Evolutionary conservation across 2,113 vertebrate genomes (phyloP), one percentile per base, ranked within the genome.

Genomic region (Carettochelys insculpta): DNA sequence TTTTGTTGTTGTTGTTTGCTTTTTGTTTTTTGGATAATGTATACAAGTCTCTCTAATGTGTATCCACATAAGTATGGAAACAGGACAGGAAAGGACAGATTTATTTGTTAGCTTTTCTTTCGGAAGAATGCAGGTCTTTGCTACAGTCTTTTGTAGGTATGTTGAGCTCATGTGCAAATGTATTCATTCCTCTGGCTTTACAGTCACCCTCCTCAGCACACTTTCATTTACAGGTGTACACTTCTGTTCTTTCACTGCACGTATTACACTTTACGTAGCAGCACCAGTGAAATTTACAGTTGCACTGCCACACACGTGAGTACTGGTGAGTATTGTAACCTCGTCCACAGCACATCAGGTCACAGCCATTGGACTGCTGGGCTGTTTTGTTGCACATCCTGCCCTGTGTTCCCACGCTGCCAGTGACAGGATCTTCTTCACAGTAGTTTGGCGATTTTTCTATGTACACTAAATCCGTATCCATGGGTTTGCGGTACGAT

Each of bases 241-340:
- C 99, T 97, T 99, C 99, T 71, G 99, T 99, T 98, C 98, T 98
- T 97, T 99, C 99, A 0, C 99, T 99, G 98, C 99, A 99, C 0
- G 99, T 99, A 98, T 99, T 99, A 97, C 99, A 99, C 86, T 99
- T 99, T 43, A 99, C 99, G 0, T 99, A 99, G 97, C 99, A 99
- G 98, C 99, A 99, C 99, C 99, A 99, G 87, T 99, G 98, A 96
- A 99, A 99, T 95, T 99, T 99, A 97, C 99, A 99, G 98, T 99
- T 99, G 97, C 99, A 99, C 96, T 99, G 99, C 99, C 99, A 99
- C 54, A 99, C 99, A 0, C 99, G 97, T 0, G 99, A 99, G 90
- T 99, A 99, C 97, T 99, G 99, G 97, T 99, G 99, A 0, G 99
- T 99, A 96, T 99, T 99, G 98, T 99, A 99, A 65, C 99, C 99